Percentiles rank a stretch among this genome's conserved stretches.
Conservation (phyloP, 2,113 vertebrate species). For the Cygnus buccinator region DNA sequence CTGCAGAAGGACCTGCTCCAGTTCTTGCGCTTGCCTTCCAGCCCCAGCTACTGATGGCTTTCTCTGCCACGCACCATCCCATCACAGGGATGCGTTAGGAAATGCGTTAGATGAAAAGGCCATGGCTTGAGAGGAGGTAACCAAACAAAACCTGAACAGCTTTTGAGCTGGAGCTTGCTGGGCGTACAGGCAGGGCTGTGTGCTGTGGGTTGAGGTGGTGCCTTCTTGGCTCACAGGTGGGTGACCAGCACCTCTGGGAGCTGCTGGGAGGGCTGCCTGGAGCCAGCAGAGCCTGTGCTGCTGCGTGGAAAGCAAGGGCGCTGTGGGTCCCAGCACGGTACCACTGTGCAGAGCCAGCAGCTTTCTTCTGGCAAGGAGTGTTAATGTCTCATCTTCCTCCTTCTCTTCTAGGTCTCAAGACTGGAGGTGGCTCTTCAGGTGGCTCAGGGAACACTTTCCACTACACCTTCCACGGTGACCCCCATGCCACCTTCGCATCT, state of each 20-base stretch:
- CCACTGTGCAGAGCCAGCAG: too few relatives aligned
- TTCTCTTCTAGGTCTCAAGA: slow-evolving; percentile 88
- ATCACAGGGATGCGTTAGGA: neutral
- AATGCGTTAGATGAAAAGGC: neutral
- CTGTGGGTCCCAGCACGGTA: neutral
- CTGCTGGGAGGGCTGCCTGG: neutral
- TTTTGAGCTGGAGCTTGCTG: neutral
- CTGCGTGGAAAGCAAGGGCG: neutral
- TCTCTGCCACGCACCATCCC: too few relatives aligned
- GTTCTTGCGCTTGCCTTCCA: too few relatives aligned
- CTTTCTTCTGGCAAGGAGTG: accelerated
- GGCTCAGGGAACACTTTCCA: slow-evolving; percentile 92
- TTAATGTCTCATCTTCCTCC: slow-evolving; percentile 9
- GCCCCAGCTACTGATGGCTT: too few relatives aligned
- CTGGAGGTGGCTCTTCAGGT: slow-evolving; percentile 89
- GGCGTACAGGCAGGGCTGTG: neutral
- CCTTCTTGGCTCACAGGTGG: neutral
- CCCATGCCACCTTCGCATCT: slow-evolving; percentile 95
- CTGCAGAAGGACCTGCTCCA: too few relatives aligned
- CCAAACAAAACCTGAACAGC: neutral
- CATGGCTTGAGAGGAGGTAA: neutral
- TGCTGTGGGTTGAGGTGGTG: neutral
- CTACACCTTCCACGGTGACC: slow-evolving; percentile 98
- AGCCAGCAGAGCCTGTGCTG: neutral
- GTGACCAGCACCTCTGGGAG: neutral